These are phyloP conservation scores for Drosophila ezoana DNA, from an alignment of 2,888 invertebrate genomes.

Conservation along the genomic window DNA sequence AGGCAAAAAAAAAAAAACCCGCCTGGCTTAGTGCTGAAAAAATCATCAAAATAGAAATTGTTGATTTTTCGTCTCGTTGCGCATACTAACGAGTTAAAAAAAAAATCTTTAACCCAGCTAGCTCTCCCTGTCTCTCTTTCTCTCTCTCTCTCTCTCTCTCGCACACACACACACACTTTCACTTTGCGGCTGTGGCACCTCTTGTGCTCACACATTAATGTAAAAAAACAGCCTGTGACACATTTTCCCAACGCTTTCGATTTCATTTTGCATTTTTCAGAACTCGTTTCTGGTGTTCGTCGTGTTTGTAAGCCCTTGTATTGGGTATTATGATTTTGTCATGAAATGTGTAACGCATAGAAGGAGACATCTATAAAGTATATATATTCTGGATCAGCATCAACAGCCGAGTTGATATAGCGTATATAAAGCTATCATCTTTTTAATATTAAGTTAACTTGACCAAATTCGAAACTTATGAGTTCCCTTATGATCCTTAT, in stretches of 20 bases:
- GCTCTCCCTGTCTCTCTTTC: constrained; percentile 21
- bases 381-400: too few species aligned
- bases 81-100: constrained; percentile 76
- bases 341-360: too few species aligned
- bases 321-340: too few species aligned
- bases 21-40: constrained; percentile 44
- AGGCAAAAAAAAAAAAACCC: neutral
- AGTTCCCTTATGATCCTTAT: too few species aligned
- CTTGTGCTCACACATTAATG: constrained; percentile 49
- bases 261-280: constrained; percentile 73
- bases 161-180: constrained; percentile 17
- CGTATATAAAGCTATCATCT: too few species aligned
- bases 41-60: constrained; percentile 76
- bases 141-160: constrained; percentile 19
- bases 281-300: constrained; percentile 36
- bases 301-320: too few species aligned
- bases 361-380: too few species aligned
- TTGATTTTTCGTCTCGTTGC: constrained; percentile 79
- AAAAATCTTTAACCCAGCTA: constrained; percentile 48
- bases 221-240: constrained; percentile 47
- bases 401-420: too few species aligned
- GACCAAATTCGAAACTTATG: too few species aligned
- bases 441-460: too few species aligned
- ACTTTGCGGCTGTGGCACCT: constrained; percentile 16
- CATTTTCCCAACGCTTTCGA: constrained; percentile 66